These are phyloP conservation scores for Rhabdomys pumilio DNA, from an alignment of 2,797 vertebrate species.

Conservation along the genomic window DNA sequence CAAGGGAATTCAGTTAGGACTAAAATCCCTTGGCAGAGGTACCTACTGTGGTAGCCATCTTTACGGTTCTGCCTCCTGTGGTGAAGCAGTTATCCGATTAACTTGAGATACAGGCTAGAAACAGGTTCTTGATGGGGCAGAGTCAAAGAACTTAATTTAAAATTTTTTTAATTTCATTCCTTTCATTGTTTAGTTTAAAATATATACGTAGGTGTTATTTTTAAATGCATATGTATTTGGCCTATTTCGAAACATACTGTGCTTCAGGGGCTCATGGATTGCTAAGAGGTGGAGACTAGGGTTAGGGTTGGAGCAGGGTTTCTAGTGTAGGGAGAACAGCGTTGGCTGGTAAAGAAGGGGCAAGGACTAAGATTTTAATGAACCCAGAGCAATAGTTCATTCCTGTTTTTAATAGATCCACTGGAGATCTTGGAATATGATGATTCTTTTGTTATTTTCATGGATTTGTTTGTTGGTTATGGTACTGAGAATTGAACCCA, in stretches of 20 bases:
- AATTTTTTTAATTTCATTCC: neutral
- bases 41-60: neutral
- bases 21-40: slow-evolving; percentile 15
- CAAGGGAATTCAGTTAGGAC: neutral
- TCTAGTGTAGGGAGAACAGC: too few relatives aligned
- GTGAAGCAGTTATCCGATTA: slow-evolving; percentile 3
- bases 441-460: slow-evolving; percentile 8
- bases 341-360: neutral
- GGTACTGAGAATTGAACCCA: neutral
- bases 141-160: slow-evolving; percentile 7
- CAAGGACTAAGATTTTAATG: neutral
- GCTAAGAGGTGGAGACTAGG: neutral
- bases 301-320: neutral
- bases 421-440: slow-evolving; percentile 45
- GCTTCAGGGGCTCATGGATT: neutral
- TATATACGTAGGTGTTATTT: neutral
- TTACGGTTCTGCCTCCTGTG: slow-evolving; percentile 1
- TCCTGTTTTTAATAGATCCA: slow-evolving; percentile 45
- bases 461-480: neutral
- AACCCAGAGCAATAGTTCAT: neutral
- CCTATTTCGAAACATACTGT: neutral
- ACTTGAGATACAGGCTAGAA: slow-evolving; percentile 33
- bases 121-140: neutral
- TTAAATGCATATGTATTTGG: neutral
- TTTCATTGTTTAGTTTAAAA: slow-evolving; percentile 38